Conservation (phyloP, 2,113 vertebrate genomes). For the Brachypteracias leptosomus region DNA sequence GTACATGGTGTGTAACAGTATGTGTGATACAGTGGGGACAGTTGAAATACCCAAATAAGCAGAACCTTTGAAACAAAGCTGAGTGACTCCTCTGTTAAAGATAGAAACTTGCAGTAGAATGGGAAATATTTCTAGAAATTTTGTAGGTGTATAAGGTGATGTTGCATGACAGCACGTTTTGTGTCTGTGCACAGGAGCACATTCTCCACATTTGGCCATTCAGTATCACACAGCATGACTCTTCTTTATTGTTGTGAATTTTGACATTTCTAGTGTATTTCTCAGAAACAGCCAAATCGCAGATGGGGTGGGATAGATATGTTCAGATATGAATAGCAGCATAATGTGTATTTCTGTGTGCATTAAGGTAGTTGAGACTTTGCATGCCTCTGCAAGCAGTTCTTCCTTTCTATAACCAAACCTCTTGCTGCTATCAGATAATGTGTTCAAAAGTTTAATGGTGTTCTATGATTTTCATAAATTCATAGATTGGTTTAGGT, state of each 20-base stretch:
- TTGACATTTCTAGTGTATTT: background rate
- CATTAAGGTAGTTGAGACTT: background rate
- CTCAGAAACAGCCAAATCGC: background rate
- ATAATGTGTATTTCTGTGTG: background rate
- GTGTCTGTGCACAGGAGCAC: background rate
- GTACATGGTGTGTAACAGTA: too few species aligned
- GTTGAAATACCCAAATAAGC: too few species aligned
- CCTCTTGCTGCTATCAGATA: background rate
- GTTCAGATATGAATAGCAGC: background rate
- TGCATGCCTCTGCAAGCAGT: background rate
- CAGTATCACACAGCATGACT: background rate
- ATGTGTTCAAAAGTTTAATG: background rate
- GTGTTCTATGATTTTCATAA: too few species aligned
- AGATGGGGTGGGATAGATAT: background rate
- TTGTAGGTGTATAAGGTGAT: background rate
- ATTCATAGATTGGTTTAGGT: too few species aligned
- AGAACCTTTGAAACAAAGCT: too few species aligned
- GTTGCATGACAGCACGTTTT: fast-evolving
- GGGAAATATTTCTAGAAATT: background rate
- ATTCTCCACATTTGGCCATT: background rate
- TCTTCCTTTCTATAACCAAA: background rate
- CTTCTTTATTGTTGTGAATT: background rate
- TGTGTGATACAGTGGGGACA: background rate
- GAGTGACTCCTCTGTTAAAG: background rate
- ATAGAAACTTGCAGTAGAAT: background rate